Evolutionary conservation across 2,888 invertebrate genomes (phyloP), one percentile per base, ranked within the genome.

Genomic region (Leucania comma): DNA sequence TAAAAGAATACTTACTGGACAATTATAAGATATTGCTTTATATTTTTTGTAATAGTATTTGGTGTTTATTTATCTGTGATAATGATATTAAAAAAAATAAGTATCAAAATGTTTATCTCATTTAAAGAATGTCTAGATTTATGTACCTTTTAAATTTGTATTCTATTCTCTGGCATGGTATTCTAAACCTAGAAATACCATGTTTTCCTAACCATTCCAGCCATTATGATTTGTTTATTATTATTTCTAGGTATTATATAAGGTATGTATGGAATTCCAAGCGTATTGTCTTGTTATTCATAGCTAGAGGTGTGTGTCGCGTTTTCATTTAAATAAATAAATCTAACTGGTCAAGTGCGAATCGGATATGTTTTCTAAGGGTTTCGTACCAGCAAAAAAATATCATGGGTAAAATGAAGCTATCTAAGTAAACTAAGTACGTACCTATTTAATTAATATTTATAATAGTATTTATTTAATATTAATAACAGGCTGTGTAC

Each of bases 1-100:
- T 10, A 82, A 88, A 64, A 81, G 81, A 71, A 90, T 93, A 68
- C 82, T 93, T 10, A 56, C 22, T n/a, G 68, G 72, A 24, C 35
- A 60, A 14, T 46, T 58, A 46, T 61, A 48, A 79, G 8, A 48
- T 8, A 48, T 32, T 51, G 20, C 12, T 51, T 46, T 32, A 10
- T 4, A 26, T 17, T 26, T 17, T 12, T 26, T 20, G 42, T 38
- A 14, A 12, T 38, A 3, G 3, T 14, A 14, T 53, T 8, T n/a
- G 20, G 1, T 46, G 20, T 46, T 3, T 46, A 20, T 38, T 38
- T 38, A 46, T 42, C 46, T 48, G 46, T 48, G 46, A 48, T 48
- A 48, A n/a, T 9, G 8, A 48, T 48, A 48, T 48, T 48, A 48
- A 48, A 42, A 38, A 35, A 42, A n/a, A 17, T n/a, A 48, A 48